phyloP scores from a whole-genome alignment of 2,888 invertebrate species.

The Odontothrips loti region DNA sequence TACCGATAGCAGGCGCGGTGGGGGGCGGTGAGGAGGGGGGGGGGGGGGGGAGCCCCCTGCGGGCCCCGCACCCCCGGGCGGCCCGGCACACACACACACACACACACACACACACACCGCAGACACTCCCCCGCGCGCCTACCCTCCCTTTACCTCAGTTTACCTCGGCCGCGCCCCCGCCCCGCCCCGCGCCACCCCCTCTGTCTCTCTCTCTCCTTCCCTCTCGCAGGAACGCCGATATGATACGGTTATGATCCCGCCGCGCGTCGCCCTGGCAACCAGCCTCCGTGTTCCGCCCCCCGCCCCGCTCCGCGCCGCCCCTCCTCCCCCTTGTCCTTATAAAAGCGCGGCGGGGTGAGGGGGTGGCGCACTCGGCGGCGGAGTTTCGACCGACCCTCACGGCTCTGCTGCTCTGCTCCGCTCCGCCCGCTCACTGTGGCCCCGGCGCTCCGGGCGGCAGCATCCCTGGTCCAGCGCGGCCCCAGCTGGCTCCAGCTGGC shows the following conservation, averaged over 20 bases:
- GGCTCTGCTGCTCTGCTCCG: background rate
- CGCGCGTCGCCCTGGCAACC: background rate
- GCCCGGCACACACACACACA: too few species aligned
- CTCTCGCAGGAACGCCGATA: conserved; percentile 11
- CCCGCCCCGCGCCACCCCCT: too few species aligned
- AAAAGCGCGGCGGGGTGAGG: conserved; percentile 14
- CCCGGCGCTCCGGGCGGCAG: conserved; percentile 8
- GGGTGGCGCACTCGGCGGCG: background rate
- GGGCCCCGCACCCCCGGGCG: too few species aligned
- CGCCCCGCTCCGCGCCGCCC: background rate
- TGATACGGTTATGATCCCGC: conserved; percentile 24
- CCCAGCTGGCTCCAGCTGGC: background rate
- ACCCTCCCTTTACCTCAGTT: too few species aligned
- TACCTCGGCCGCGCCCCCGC: too few species aligned
- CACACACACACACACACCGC: too few species aligned
- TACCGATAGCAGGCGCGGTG: too few species aligned
- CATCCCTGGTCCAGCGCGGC: conserved; percentile 16
- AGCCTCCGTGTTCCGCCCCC: conserved; percentile 4
- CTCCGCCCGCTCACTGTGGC: background rate
- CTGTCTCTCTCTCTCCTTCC: background rate
- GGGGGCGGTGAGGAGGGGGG: too few species aligned
- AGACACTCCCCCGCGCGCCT: too few species aligned
- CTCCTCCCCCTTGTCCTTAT: conserved; percentile 14
- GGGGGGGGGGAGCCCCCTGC: too few species aligned
- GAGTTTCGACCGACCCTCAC: conserved; percentile 12